Base-by-base conservation (phyloP, 1,140 invertebrate genomes). In the Drusus annulatus region DNA sequence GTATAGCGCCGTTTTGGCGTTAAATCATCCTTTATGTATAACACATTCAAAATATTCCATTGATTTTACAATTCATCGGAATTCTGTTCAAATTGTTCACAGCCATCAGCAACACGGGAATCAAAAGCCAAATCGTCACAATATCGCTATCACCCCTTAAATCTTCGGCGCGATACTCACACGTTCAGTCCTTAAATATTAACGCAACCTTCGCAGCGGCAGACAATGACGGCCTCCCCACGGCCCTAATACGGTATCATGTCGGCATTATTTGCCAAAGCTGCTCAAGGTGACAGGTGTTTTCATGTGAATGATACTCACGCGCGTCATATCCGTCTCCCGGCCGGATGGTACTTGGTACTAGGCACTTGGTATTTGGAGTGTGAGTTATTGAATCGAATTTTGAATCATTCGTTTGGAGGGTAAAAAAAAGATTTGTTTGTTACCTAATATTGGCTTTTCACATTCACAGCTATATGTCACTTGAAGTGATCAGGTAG, bases 141-240 rank as follows among this genome's bases (percentile, higher is more conserved):
- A 50, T 71, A 19, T 71, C 31, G 50, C 45, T 15, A 65, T 65
- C 45, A 45, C 19, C 68, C 68, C 31, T 23, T 45, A 1, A 10
- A 19, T 74, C 25, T 58, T 3, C 71, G 17, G 36, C 1, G n/a
- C 58, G 23, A 25, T 51, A 45, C 74, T 79, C 68, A 74, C 78
- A 80, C 78, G 78, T 74, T 71, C 19, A 23, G 54, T 36, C 78
- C 58, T 80, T 80, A 75, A 79, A 80, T 80, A 80, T 80, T 80
- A 74, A 80, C 5, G 45, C 17, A 63, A 54, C 63, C 58, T 45
- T 45, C 10, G 31, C 31, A 28, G 3, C 19, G n/a, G 58, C 52
- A 62, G 50, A 76, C 31, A 50, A 51, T 51, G 36, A 45, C 36
- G 10, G 36, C 68, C 31, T 56, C 52, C 50, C 50, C 52, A 54